Conservation (phyloP, 2,113 vertebrate species). For the Psephotus haematonotus region DNA sequence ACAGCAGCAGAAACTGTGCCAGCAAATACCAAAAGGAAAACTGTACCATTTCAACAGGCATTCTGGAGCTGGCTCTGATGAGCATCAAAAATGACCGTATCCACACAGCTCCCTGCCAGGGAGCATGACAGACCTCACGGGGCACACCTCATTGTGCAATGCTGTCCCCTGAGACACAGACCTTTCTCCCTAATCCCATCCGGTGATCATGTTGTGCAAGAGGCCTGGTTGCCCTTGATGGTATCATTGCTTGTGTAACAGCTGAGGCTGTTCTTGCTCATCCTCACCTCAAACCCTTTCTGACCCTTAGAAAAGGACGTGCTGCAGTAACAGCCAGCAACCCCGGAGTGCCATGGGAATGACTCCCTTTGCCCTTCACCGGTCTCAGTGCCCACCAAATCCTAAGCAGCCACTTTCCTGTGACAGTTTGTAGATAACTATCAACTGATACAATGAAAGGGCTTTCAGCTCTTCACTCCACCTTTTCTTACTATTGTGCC, state of each 20-base stretch:
- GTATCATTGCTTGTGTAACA: neutral
- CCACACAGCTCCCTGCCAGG: neutral
- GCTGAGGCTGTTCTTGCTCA: neutral
- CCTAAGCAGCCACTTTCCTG: neutral
- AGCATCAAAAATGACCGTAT: neutral
- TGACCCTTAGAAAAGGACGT: neutral
- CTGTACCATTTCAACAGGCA: neutral
- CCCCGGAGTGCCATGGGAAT: neutral
- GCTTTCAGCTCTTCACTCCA: neutral
- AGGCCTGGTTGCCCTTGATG: neutral
- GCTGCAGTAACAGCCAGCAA: neutral
- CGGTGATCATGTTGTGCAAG: neutral
- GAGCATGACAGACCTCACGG: neutral
- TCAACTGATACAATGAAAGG: neutral
- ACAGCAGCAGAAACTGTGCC: neutral
- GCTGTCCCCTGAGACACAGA: fast-evolving
- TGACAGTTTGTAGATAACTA: neutral
- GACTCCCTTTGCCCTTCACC: neutral
- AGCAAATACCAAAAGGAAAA: slow-evolving; percentile 21
- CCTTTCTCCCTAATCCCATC: neutral
- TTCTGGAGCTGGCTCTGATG: neutral
- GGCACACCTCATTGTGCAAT: neutral
- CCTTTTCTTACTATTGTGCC: neutral
- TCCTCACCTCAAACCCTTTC: neutral
- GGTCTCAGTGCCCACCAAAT: neutral